Evolutionary conservation across 2,113 vertebrate genomes (phyloP).

Genomic region (Rhombomys opimus): DNA sequence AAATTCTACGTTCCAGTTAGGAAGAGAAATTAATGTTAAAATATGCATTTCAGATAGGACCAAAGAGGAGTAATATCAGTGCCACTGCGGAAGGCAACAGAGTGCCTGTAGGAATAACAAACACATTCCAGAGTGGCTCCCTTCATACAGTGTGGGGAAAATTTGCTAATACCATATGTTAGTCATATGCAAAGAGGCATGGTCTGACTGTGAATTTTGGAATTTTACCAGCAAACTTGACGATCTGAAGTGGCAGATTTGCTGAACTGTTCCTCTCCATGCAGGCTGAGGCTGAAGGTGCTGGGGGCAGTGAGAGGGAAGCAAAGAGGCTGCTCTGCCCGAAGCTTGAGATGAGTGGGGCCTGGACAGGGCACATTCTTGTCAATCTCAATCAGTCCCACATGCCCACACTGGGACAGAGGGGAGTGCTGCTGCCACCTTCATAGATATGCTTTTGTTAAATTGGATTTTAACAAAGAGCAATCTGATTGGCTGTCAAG

Average conservation of each 20-base stretch:
- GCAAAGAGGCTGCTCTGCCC: constrained; percentile 44
- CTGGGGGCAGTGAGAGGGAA: constrained; percentile 36
- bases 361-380: constrained; percentile 56
- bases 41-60: constrained; percentile 70
- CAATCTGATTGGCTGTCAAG: constrained; percentile 63
- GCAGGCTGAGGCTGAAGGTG: constrained; percentile 64
- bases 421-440: not conserved
- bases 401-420: not conserved
- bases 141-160: constrained; percentile 78
- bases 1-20: constrained; percentile 43
- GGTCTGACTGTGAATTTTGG: constrained; percentile 83
- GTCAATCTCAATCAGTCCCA: constrained; percentile 66
- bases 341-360: not conserved
- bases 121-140: constrained; percentile 81
- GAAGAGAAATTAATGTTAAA: constrained; percentile 78
- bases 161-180: constrained; percentile 86
- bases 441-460: constrained; percentile 14
- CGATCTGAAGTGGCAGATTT: constrained; percentile 78
- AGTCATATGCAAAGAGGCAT: constrained; percentile 81
- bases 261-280: constrained; percentile 66
- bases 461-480: constrained; percentile 62
- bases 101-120: constrained; percentile 79
- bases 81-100: constrained; percentile 66
- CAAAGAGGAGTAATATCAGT: constrained; percentile 65
- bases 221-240: constrained; percentile 83